Evolutionary conservation across 2,797 vertebrate species (phyloP).

Genomic region (Petrocephalus sullivani): DNA sequence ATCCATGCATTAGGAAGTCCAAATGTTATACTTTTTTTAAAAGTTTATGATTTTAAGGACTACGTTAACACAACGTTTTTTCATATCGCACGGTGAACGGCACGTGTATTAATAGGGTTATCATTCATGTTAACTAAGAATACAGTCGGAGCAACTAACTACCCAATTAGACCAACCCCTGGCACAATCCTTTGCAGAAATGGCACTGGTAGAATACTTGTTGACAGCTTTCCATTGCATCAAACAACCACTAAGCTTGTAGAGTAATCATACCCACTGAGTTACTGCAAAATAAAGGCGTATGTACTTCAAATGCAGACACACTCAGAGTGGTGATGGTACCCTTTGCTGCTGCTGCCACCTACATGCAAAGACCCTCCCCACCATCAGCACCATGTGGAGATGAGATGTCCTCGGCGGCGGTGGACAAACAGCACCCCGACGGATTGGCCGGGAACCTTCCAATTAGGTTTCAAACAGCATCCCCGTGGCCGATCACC

Average conservation of each 20-base stretch:
- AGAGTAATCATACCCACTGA: neutral
- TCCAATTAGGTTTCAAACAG: neutral
- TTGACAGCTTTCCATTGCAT: neutral
- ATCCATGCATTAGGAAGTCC: neutral
- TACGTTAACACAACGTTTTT: too few relatives aligned
- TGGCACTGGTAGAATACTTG: neutral
- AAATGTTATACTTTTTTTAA: neutral
- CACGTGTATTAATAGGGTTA: neutral
- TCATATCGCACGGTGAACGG: neutral
- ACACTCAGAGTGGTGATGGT: neutral
- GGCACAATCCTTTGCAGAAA: neutral
- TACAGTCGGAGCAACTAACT: neutral
- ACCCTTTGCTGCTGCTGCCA: neutral
- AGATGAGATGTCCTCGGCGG: neutral
- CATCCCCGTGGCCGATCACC: neutral
- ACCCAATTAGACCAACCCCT: neutral
- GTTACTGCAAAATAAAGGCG: neutral
- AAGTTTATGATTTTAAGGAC: neutral
- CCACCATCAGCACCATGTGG: neutral
- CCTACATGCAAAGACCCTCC: neutral
- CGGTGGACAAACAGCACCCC: neutral
- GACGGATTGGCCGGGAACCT: neutral
- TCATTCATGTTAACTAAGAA: neutral
- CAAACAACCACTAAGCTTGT: neutral
- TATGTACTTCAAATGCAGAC: neutral